phyloP scores from a whole-genome alignment of 2,888 invertebrate species.

The Drosophila dives region DNA sequence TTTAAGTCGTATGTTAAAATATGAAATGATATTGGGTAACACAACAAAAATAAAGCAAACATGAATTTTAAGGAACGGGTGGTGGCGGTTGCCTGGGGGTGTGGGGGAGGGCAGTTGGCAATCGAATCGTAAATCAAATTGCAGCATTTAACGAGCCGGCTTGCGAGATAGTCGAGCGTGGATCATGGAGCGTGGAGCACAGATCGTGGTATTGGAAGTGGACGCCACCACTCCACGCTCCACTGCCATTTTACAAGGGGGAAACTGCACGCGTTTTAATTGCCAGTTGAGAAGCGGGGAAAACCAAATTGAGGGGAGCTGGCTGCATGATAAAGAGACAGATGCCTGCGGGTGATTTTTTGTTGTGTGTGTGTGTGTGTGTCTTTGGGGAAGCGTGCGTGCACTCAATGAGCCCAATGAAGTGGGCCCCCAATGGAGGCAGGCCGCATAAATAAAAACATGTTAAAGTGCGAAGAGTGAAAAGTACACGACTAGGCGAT shows the following conservation, averaged over 20 bases:
- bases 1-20: slow-evolving; percentile 31
- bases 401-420: slow-evolving; percentile 53
- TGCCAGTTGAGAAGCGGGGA: slow-evolving; percentile 28
- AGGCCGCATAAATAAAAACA: slow-evolving; percentile 47
- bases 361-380: slow-evolving; percentile 10
- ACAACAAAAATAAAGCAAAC: slow-evolving; percentile 18
- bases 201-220: slow-evolving; percentile 36
- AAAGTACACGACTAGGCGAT: slow-evolving; percentile 4
- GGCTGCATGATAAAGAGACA: slow-evolving; percentile 8
- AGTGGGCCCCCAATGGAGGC: slow-evolving; percentile 46
- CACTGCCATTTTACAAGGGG: slow-evolving; percentile 61
- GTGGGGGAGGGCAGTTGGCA: slow-evolving; percentile 13
- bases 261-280: slow-evolving; percentile 66
- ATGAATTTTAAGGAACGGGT: not conserved
- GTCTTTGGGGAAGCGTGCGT: slow-evolving; percentile 50
- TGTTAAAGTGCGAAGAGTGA: not conserved
- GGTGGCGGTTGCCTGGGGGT: not conserved
- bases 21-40: slow-evolving; percentile 56
- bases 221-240: slow-evolving; percentile 49
- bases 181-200: slow-evolving; percentile 14
- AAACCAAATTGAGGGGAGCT: not conserved
- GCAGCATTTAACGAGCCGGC: slow-evolving; percentile 52
- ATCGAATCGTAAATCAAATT: slow-evolving; percentile 64
- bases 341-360: slow-evolving; percentile 18
- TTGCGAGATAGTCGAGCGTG: slow-evolving; percentile 23